Conservation (phyloP, 2,888 invertebrate species). For the Eupithecia inturbata region DNA sequence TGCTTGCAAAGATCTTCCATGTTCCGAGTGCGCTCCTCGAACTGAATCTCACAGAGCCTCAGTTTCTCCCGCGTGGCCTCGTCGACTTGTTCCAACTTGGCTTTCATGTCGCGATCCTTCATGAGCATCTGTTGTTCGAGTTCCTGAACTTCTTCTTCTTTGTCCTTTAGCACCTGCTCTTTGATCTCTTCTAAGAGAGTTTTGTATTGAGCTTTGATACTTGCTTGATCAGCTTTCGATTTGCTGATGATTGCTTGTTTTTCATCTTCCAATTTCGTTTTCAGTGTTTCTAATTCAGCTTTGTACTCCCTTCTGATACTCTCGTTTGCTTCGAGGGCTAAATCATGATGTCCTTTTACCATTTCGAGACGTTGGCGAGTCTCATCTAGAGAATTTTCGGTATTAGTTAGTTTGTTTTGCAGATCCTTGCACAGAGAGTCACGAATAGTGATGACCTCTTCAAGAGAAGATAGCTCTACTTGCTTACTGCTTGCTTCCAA, state of each 20-base stretch:
- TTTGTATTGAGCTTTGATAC: constrained; percentile 67
- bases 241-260: constrained; percentile 69
- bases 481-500: constrained; percentile 73
- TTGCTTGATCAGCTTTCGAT: constrained; percentile 70
- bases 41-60: constrained; percentile 77
- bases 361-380: constrained; percentile 76
- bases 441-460: constrained; percentile 75
- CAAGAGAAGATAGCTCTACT: constrained; percentile 71
- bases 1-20: constrained; percentile 70
- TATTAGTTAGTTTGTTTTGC: constrained; percentile 71
- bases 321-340: constrained; percentile 80
- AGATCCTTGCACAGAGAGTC: constrained; percentile 78
- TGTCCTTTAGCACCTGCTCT: constrained; percentile 67
- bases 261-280: constrained; percentile 77
- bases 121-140: constrained; percentile 63
- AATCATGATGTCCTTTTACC: constrained; percentile 80
- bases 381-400: constrained; percentile 69
- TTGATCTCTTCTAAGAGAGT: constrained; percentile 65
- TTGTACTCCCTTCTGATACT: constrained; percentile 80
- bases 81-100: constrained; percentile 77
- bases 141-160: constrained; percentile 66
- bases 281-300: constrained; percentile 74
- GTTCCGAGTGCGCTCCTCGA: constrained; percentile 71
- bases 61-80: constrained; percentile 77
- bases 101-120: constrained; percentile 76